These are phyloP conservation scores for Bombus sylvicola DNA, from an alignment of 1,140 invertebrate species.

Conservation along the genomic window DNA sequence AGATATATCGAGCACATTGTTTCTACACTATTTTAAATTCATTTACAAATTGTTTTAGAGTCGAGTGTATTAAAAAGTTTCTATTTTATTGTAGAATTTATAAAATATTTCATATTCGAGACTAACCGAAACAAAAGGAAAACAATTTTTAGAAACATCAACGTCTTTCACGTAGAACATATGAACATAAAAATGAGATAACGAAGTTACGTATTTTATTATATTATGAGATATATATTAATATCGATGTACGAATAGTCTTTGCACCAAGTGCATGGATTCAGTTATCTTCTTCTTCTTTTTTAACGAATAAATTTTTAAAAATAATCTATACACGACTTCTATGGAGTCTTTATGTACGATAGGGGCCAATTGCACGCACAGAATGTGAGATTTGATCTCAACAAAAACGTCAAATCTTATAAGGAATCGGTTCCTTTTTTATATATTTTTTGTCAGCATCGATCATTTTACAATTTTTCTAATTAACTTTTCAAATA, in stretches of 20 bases:
- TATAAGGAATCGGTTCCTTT: slow-evolving; percentile 35
- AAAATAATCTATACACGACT: slow-evolving; percentile 41
- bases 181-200: slow-evolving; percentile 16
- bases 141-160: slow-evolving; percentile 8
- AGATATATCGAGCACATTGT: slow-evolving; percentile 20
- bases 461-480: slow-evolving; percentile 17
- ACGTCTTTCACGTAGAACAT: slow-evolving; percentile 40
- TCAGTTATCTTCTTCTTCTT: slow-evolving; percentile 46
- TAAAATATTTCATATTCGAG: slow-evolving; percentile 44
- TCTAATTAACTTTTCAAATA: not conserved
- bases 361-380: slow-evolving; percentile 50
- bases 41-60: slow-evolving; percentile 68
- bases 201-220: slow-evolving; percentile 41
- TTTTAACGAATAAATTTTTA: slow-evolving; percentile 48
- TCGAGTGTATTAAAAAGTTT: slow-evolving; percentile 70
- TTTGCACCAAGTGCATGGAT: slow-evolving; percentile 51
- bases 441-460: slow-evolving; percentile 17
- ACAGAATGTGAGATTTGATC: slow-evolving; percentile 38
- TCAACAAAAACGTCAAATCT: slow-evolving; percentile 37
- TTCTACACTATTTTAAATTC: slow-evolving; percentile 50
- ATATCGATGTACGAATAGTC: slow-evolving; percentile 24
- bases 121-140: not conserved
- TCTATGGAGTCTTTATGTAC: slow-evolving; percentile 47
- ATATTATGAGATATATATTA: slow-evolving; percentile 33
- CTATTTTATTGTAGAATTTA: slow-evolving; percentile 76